Conservation (phyloP, 2,888 invertebrate genomes). For the Eristalinus sepulchralis region DNA sequence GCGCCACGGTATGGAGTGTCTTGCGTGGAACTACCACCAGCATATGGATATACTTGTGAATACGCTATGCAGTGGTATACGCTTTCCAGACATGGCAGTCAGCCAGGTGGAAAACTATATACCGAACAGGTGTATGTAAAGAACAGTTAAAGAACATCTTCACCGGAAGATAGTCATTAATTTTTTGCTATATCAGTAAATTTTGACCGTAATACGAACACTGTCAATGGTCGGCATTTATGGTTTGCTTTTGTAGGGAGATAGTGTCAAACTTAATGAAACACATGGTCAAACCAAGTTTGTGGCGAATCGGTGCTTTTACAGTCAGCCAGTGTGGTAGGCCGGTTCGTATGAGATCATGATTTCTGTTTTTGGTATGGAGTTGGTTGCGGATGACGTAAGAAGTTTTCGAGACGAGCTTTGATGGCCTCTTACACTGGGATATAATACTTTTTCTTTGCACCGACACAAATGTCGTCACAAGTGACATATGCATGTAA, state of each 20-base stretch:
- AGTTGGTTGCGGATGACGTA: not conserved
- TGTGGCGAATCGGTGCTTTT: not conserved
- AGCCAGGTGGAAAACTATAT: constrained; percentile 43
- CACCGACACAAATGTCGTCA: no score
- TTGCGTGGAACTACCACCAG: constrained; percentile 33
- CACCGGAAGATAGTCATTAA: not conserved
- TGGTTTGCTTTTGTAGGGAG: constrained; percentile 9
- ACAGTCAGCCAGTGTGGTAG: not conserved
- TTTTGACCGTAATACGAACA: not conserved
- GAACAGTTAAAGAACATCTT: constrained; percentile 12
- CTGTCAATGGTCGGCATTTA: not conserved
- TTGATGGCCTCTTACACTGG: no score
- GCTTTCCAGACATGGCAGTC: constrained; percentile 15
- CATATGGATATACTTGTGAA: not conserved
- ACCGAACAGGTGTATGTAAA: constrained; percentile 2
- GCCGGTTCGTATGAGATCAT: not conserved
- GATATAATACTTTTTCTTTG: no score
- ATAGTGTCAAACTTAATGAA: not conserved
- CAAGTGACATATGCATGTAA: no score
- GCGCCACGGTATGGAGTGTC: constrained; percentile 24
- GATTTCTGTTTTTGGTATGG: not conserved
- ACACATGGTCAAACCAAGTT: constrained; percentile 21
- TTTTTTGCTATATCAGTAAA: not conserved
- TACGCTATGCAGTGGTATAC: not conserved
- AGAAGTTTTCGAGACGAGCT: not conserved